phyloP scores from a whole-genome alignment of 2,797 vertebrate species.

The Megalops cyprinoides region DNA sequence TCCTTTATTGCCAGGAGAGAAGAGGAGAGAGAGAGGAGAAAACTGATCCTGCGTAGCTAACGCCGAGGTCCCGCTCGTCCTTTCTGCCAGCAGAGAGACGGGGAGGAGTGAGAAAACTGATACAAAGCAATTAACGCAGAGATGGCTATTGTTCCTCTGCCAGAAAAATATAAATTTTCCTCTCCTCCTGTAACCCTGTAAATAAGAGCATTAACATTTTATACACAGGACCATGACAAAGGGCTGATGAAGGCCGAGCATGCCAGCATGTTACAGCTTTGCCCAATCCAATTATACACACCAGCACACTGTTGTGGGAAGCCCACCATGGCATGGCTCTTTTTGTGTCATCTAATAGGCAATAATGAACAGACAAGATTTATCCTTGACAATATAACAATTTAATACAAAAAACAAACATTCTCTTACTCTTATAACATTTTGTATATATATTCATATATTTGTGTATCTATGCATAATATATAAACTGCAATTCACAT shows the following conservation, averaged over 20 bases:
- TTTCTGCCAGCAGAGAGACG: slow-evolving; percentile 27
- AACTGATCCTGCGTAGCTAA: slow-evolving; percentile 54
- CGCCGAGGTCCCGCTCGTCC: slow-evolving; percentile 28
- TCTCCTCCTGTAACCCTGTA: neutral
- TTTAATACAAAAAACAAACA: slow-evolving; percentile 77
- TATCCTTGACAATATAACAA: slow-evolving; percentile 70
- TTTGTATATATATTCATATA: slow-evolving; percentile 73
- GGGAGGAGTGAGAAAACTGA: slow-evolving; percentile 48
- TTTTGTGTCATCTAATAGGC: neutral
- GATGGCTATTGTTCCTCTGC: slow-evolving; percentile 46
- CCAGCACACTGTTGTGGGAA: neutral
- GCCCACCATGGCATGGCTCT: neutral
- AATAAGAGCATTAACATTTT: slow-evolving; percentile 5
- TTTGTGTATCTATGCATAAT: slow-evolving; percentile 71
- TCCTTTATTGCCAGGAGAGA: neutral
- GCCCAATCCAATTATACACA: neutral
- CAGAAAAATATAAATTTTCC: slow-evolving; percentile 34
- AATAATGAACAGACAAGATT: neutral
- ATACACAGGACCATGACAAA: neutral
- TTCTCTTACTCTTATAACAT: slow-evolving; percentile 64
- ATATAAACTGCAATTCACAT: slow-evolving; percentile 65
- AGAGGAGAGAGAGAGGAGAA: slow-evolving; percentile 39
- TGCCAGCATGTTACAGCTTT: neutral
- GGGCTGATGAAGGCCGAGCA: neutral
- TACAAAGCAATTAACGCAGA: slow-evolving; percentile 44